phyloP scores from a whole-genome alignment of 2,888 invertebrate genomes.

The Metacarcinus magister region DNA sequence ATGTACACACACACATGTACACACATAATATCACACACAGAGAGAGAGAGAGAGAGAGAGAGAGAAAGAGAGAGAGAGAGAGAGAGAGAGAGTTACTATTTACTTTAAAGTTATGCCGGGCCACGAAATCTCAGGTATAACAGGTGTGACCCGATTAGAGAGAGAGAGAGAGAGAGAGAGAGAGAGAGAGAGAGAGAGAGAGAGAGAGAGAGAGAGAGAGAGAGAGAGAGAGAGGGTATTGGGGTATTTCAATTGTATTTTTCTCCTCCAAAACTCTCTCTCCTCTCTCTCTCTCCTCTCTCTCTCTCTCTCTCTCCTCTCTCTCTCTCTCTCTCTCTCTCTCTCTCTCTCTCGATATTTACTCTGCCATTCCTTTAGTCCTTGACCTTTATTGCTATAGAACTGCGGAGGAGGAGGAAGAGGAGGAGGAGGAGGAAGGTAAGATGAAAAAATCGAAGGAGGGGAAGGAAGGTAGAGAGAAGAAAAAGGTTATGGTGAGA shows the following conservation, averaged over 20 bases:
- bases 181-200: no score
- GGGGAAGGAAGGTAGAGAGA: background rate
- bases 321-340: slow-evolving; percentile 12
- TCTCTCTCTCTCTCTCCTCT: slow-evolving; percentile 26
- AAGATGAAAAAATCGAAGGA: background rate
- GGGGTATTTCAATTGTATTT: background rate
- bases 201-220: slow-evolving; percentile 16
- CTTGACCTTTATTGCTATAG: background rate
- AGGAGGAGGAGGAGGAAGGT: background rate
- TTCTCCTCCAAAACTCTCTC: background rate
- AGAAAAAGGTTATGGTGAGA: no score
- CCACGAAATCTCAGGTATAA: no score
- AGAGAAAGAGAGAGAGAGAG: no score
- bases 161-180: no score
- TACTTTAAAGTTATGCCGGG: no score
- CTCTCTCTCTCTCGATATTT: background rate
- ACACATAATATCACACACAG: no score
- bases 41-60: no score
- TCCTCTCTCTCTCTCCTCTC: slow-evolving; percentile 26
- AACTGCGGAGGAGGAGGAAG: background rate
- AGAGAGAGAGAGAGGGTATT: background rate
- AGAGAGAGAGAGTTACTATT: no score
- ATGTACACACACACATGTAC: no score
- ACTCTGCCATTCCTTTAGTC: background rate
- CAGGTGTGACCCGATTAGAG: no score